Evolutionary conservation across 2,888 invertebrate species (phyloP).

Genomic region (Asteroscopus sphinx): DNA sequence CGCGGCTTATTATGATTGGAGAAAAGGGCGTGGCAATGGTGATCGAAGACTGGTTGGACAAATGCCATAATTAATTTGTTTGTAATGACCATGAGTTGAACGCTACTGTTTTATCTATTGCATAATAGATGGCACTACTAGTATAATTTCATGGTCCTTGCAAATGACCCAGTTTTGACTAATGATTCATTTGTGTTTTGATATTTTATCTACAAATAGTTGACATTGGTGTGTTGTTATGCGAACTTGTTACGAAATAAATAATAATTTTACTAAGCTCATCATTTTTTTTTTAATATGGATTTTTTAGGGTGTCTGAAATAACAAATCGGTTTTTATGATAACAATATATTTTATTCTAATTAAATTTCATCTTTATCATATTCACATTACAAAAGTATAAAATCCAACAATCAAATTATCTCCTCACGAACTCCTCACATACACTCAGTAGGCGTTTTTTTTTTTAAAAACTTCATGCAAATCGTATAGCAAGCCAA

Average conservation of each 20-base stretch:
- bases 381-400: constrained; percentile 54
- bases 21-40: constrained; percentile 83
- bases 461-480: constrained; percentile 36
- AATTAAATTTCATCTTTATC: constrained; percentile 29
- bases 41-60: constrained; percentile 68
- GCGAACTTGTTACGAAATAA: too few relatives aligned
- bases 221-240: too few relatives aligned
- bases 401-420: constrained; percentile 45
- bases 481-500: constrained; percentile 38
- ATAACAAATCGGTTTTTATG: constrained; percentile 15
- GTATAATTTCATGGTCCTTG: constrained; percentile 11
- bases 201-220: constrained; percentile 7
- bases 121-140: constrained; percentile 28
- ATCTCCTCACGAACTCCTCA: constrained; percentile 41
- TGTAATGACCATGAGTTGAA: too few relatives aligned
- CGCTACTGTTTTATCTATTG: constrained; percentile 18
- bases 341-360: constrained; percentile 42
- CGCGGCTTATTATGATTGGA: constrained; percentile 96
- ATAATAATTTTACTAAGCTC: too few relatives aligned
- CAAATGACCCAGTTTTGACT: constrained; percentile 13
- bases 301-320: not conserved
- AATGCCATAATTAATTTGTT: constrained; percentile 9
- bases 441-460: constrained; percentile 17
- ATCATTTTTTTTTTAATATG: too few relatives aligned
- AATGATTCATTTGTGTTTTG: constrained; percentile 13